Evolutionary conservation across 1,140 invertebrate genomes (phyloP), one percentile per base, ranked within the genome.

Genomic region (Drosophila hydei): DNA sequence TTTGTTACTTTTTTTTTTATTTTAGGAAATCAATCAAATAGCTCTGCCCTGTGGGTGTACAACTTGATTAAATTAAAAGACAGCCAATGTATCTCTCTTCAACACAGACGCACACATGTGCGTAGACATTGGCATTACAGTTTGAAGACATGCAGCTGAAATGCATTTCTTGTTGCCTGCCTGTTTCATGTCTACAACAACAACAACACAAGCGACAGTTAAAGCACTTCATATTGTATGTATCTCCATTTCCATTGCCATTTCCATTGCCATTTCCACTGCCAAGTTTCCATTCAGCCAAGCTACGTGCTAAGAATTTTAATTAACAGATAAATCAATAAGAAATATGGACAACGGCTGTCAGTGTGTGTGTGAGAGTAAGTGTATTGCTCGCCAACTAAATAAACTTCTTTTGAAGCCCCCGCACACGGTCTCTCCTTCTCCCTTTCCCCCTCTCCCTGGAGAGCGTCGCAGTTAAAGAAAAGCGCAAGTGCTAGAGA

Each of bases 281-380:
- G 47, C 47, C 52, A 36, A 62, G 27, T 27, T 61, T 51, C 25
- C 67, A 69, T 56, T 71, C 56, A 69, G n/a, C 75, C 75, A 75
- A 58, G 68, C 78, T 88, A 89, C 83, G 83, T 88, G 83, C 83
- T 89, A 89, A 81, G 83, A 88, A 88, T 88, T 88, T 88, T 88
- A 88, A 88, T 88, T 88, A 88, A 88, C 83, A 88, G 83, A 88
- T 88, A 88, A 88, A 88, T 88, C 83, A 88, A 88, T 88, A 88
- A 88, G 83, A 88, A 88, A 88, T 88, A 88, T 88, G 83, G 83
- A 88, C 84, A 79, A 88, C 72, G 83, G 75, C 83, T 88, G 83
- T 88, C 83, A 79, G 19, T 60, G n/a, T 65, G 36, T 78, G 12
- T 60, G 42, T 62, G 50, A 43, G 40, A 43, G 54, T 64, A 63